These are phyloP conservation scores for Bugula neritina DNA, from an alignment of 2,888 invertebrate genomes.

Conservation along the genomic window DNA sequence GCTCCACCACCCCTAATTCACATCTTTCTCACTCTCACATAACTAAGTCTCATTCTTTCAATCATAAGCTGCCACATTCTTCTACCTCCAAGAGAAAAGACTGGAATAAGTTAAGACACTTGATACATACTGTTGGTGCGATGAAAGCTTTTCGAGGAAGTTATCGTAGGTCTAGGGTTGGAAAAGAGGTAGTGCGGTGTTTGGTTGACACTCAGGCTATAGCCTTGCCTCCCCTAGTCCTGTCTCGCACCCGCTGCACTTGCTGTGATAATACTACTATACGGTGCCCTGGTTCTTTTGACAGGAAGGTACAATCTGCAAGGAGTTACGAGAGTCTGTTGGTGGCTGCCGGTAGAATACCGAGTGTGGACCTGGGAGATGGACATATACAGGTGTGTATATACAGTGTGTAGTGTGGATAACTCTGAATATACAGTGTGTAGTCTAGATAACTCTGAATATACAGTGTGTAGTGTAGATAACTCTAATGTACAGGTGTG, in stretches of 20 bases:
- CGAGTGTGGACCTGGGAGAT: conserved; percentile 17
- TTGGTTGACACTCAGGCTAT: not conserved
- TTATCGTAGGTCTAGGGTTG: not conserved
- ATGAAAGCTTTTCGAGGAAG: not conserved
- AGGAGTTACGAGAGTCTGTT: conserved; percentile 16
- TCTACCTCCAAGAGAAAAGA: not conserved
- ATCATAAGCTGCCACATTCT: not conserved
- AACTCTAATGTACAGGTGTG: not conserved
- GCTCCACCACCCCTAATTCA: not conserved
- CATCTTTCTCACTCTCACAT: not conserved
- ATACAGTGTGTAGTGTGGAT: not conserved
- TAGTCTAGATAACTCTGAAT: not conserved
- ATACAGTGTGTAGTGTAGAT: not conserved
- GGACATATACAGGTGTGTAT: conserved; percentile 18
- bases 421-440: not conserved
- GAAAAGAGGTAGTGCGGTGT: not conserved
- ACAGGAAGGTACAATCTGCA: conserved; percentile 19
- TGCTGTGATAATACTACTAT: not conserved
- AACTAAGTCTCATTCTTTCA: not conserved
- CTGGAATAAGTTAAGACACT: not conserved
- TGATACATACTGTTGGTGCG: conserved; percentile 1
- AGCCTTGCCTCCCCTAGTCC: not conserved
- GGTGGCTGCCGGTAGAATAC: not conserved
- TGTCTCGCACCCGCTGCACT: not conserved
- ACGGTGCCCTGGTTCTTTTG: conserved; percentile 18